Evolutionary conservation across 2,888 invertebrate genomes (phyloP).

Genomic region (Caenorhabditis becei): DNA sequence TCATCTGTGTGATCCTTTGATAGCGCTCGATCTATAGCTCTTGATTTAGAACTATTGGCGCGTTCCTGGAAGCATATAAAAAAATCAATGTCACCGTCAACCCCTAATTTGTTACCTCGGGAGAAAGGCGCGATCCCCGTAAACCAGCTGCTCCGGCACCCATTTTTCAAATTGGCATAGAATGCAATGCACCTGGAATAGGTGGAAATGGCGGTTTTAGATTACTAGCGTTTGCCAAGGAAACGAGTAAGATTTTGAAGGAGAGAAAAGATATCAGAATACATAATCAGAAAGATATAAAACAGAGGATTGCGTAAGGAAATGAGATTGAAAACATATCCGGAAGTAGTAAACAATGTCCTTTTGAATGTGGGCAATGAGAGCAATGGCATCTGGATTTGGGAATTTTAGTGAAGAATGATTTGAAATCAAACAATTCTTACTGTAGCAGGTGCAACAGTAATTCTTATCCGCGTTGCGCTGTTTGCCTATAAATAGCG

Average conservation of each 20-base stretch:
- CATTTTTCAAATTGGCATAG: constrained; percentile 52
- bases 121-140: constrained; percentile 60
- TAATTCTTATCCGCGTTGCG: too few relatives aligned
- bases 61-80: constrained; percentile 62
- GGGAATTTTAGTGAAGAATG: too few relatives aligned
- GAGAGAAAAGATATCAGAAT: constrained; percentile 4
- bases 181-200: constrained; percentile 18
- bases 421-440: too few relatives aligned
- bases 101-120: constrained; percentile 23
- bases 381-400: too few relatives aligned
- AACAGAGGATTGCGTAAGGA: not conserved
- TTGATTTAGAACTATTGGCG: constrained; percentile 63
- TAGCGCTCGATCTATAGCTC: constrained; percentile 69
- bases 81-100: not conserved
- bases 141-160: constrained; percentile 63
- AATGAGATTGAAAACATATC: not conserved
- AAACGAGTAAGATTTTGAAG: not conserved
- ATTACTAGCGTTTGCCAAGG: constrained; percentile 1
- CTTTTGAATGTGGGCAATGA: too few relatives aligned
- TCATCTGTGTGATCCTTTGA: constrained; percentile 68
- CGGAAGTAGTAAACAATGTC: not conserved
- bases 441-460: too few relatives aligned
- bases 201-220: not conserved
- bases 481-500: too few relatives aligned
- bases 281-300: constrained; percentile 12